Percentiles rank a stretch among this genome's conserved stretches.
phyloP scores from a whole-genome alignment of 2,888 invertebrate genomes.

The Gibbula magus region DNA sequence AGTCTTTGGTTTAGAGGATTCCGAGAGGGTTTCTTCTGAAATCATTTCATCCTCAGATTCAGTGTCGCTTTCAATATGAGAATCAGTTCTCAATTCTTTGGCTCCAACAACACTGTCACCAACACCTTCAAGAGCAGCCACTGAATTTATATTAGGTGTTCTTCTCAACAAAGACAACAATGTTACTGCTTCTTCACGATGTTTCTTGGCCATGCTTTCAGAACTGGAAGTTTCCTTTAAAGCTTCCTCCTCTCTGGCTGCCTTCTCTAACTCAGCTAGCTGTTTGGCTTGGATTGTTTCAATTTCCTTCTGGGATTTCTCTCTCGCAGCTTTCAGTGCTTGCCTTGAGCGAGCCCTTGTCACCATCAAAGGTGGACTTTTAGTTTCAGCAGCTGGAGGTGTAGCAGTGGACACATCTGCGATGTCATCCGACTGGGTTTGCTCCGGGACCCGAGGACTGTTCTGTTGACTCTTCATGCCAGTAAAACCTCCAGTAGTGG shows the following conservation, averaged over 20 bases:
- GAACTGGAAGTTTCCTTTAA: neutral
- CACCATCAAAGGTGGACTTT: neutral
- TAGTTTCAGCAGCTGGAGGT: neutral
- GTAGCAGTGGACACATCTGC: neutral
- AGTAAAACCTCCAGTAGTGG: slow-evolving; percentile 50
- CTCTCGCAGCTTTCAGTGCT: neutral
- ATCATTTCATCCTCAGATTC: slow-evolving; percentile 28
- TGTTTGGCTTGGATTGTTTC: neutral
- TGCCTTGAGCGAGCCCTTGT: neutral
- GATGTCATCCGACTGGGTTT: neutral
- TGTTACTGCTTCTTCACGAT: slow-evolving; percentile 59
- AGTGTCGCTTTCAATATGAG: slow-evolving; percentile 4
- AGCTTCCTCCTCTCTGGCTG: neutral
- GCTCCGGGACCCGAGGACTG: slow-evolving; percentile 48
- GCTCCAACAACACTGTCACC: neutral
- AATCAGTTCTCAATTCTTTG: neutral
- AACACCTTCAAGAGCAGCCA: slow-evolving; percentile 21
- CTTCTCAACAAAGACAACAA: slow-evolving; percentile 61
- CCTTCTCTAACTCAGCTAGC: neutral
- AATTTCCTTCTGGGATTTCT: neutral
- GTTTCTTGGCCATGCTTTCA: neutral
- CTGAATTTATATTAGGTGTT: slow-evolving; percentile 59
- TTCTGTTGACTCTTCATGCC: slow-evolving; percentile 61
- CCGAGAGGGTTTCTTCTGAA: neutral
- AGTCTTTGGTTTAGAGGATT: slow-evolving; percentile 25